phyloP scores from a whole-genome alignment of 2,113 vertebrate genomes.

The Narcine bancroftii region DNA sequence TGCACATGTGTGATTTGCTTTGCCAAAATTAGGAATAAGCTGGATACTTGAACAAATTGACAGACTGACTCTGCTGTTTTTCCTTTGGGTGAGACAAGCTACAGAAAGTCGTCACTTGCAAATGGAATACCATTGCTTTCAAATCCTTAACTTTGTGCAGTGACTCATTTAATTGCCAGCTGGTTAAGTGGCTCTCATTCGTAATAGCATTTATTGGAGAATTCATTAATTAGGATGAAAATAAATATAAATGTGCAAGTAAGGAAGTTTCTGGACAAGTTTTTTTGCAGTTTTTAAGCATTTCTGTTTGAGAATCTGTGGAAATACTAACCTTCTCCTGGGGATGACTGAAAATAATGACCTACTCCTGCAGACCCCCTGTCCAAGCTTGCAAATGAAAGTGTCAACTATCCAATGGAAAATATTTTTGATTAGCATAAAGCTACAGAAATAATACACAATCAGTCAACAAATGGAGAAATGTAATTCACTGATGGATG shows the following conservation, averaged over 20 bases:
- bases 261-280: background rate
- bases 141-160: background rate
- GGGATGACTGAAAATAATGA: background rate
- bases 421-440: background rate
- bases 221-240: background rate
- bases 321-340: background rate
- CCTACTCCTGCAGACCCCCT: background rate
- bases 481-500: background rate
- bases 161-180: background rate
- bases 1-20: background rate
- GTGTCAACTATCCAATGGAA: background rate
- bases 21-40: background rate
- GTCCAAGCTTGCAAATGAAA: background rate
- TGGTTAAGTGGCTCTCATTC: background rate
- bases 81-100: background rate
- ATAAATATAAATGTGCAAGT: background rate
- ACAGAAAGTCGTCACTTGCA: background rate
- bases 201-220: background rate
- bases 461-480: background rate
- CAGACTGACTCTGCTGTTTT: background rate
- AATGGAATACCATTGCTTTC: background rate
- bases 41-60: background rate
- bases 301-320: background rate
- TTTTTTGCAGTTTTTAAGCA: background rate
- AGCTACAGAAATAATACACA: background rate